phyloP scores from a whole-genome alignment of 2,888 invertebrate genomes.

The Terebella lapidaria region DNA sequence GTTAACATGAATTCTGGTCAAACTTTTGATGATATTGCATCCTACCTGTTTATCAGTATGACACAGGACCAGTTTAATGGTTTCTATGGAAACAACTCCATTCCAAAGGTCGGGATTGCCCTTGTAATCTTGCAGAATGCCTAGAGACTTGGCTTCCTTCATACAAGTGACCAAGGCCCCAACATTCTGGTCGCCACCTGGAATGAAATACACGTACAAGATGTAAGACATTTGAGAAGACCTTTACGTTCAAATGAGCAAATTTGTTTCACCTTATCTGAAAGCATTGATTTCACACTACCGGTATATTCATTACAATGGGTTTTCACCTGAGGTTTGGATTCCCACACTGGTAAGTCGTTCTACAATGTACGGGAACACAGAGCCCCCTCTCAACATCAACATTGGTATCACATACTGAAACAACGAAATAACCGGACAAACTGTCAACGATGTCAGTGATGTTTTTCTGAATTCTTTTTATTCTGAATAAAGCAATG shows the following conservation, averaged over 20 bases:
- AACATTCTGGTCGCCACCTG: conserved; percentile 13
- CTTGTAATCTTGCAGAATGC: conserved; percentile 24
- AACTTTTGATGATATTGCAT: no score
- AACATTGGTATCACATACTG: neutral
- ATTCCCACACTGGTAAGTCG: no score
- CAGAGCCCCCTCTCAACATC: conserved; percentile 22
- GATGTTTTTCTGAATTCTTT: no score
- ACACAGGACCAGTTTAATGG: conserved; percentile 60
- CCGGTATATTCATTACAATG: no score
- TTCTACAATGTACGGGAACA: conserved; percentile 29
- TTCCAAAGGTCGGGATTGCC: conserved; percentile 55
- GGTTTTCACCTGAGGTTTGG: no score
- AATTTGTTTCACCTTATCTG: neutral
- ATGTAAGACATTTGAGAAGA: no score
- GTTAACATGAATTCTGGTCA: no score
- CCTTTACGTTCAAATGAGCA: no score
- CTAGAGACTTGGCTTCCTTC: conserved; percentile 36
- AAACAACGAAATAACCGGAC: neutral
- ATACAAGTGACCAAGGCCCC: conserved; percentile 45
- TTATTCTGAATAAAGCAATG: neutral
- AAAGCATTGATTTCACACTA: neutral
- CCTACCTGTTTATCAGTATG: conserved; percentile 15
- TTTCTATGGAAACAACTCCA: conserved; percentile 57
- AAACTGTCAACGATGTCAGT: no score
- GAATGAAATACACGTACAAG: no score